Percentiles rank a stretch among this genome's conserved stretches.
Conservation (phyloP, 2,888 invertebrate genomes). For the Encarsia formosa region DNA sequence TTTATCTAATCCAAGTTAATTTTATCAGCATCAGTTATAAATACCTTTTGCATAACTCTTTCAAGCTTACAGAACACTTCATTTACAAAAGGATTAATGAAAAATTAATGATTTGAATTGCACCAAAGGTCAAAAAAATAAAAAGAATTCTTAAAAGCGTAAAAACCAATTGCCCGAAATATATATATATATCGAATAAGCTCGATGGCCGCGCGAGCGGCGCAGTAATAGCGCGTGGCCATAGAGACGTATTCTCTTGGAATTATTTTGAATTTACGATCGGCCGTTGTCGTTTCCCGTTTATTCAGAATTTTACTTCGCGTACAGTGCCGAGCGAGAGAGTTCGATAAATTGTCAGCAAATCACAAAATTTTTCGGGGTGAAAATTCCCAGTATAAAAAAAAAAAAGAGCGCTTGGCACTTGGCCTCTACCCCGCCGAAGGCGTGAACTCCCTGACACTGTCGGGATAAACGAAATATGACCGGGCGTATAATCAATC, state of each 20-base stretch:
- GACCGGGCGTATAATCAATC: no score
- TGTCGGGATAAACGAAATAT: no score
- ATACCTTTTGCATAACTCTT: no score
- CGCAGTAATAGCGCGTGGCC: slow-evolving; percentile 1
- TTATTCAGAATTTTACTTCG: slow-evolving; percentile 33
- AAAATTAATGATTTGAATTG: no score
- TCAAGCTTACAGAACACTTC: no score
- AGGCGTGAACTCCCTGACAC: no score
- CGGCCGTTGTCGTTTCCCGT: slow-evolving; percentile 39
- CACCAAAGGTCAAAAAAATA: neutral
- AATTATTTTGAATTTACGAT: slow-evolving; percentile 45
- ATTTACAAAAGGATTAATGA: no score
- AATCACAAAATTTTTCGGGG: slow-evolving; percentile 33
- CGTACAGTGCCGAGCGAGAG: slow-evolving; percentile 28
- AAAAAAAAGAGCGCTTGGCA: slow-evolving; percentile 12
- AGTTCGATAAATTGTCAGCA: slow-evolving; percentile 41
- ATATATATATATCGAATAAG: slow-evolving; percentile 17
- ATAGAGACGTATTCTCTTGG: slow-evolving; percentile 30
- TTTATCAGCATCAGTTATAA: no score
- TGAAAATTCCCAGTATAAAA: slow-evolving; percentile 12
- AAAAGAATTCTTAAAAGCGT: slow-evolving; percentile 9
- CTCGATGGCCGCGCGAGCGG: slow-evolving; percentile 1
- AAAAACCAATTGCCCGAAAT: slow-evolving; percentile 13
- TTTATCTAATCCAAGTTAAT: no score
- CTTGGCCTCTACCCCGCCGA: no score